phyloP scores from a whole-genome alignment of 2,888 invertebrate species.

The Dolomedes plantarius region DNA sequence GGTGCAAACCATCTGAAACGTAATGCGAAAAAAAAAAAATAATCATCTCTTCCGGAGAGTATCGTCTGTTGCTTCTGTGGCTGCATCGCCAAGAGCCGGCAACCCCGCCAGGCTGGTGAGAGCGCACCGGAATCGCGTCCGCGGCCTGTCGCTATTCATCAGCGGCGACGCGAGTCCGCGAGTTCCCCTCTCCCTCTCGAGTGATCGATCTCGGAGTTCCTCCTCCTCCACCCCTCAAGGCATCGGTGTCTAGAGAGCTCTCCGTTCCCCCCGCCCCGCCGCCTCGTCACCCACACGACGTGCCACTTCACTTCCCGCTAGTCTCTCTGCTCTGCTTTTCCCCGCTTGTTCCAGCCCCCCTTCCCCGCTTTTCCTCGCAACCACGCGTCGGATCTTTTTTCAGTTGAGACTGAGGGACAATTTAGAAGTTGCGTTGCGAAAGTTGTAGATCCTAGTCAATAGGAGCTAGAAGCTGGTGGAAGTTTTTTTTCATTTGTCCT shows the following conservation, averaged over 20 bases:
- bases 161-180: conserved; percentile 57
- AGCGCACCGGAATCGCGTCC: conserved; percentile 19
- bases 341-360: not conserved
- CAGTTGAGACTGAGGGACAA: conserved; percentile 6
- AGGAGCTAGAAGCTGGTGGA: too few species aligned
- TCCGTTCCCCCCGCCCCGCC: conserved; percentile 11
- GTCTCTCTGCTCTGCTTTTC: conserved; percentile 13
- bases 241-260: conserved; percentile 64
- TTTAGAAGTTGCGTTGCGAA: not conserved
- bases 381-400: conserved; percentile 68
- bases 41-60: too few species aligned
- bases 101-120: not conserved
- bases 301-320: conserved; percentile 69
- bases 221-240: not conserved
- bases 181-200: conserved; percentile 48
- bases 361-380: conserved; percentile 26
- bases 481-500: too few species aligned
- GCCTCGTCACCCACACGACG: conserved; percentile 65
- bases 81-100: conserved; percentile 22
- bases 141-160: conserved; percentile 64
- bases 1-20: too few species aligned
- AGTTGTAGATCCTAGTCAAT: conserved; percentile 44
- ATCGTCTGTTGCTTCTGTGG: not conserved
- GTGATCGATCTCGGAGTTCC: conserved; percentile 56
- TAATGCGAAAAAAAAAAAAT: too few species aligned